Percentiles rank a stretch among this genome's conserved stretches.
Evolutionary conservation across 2,113 vertebrate species (phyloP).

Genomic region (Carettochelys insculpta): DNA sequence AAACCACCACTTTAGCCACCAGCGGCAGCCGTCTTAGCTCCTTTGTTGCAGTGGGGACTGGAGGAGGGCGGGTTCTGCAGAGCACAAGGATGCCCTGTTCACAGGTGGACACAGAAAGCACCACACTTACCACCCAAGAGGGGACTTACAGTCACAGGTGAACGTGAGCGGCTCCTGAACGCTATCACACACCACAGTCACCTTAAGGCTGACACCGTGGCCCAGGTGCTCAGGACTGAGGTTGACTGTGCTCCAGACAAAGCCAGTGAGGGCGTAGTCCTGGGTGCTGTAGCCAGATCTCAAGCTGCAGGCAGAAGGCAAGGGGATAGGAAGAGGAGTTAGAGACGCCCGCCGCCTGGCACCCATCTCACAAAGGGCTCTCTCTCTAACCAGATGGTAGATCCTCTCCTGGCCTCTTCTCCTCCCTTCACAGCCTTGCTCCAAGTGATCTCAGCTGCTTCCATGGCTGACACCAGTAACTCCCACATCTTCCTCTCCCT

Average conservation of each 20-base stretch:
- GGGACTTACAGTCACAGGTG: conserved; percentile 91
- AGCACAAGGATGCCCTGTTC: not conserved
- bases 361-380: not conserved
- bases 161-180: conserved; percentile 91
- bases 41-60: not conserved
- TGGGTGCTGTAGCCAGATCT: conserved; percentile 78
- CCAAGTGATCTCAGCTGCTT: not conserved
- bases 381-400: not conserved
- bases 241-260: conserved; percentile 88
- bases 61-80: not conserved
- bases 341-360: not conserved
- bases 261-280: conserved; percentile 81
- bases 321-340: not conserved
- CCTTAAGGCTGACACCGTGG: conserved; percentile 87
- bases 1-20: not conserved
- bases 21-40: not conserved
- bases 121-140: fast-evolving
- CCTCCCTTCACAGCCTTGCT: not conserved
- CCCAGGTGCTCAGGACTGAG: conserved; percentile 85
- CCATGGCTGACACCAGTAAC: not conserved
- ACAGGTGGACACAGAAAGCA: not conserved
- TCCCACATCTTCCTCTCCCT: not conserved
- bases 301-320: conserved; percentile 74
- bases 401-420: not conserved
- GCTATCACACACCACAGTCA: conserved; percentile 85